A percentile compares a stretch with the other conserved stretches of the same genome.
Evolutionary conservation across 2,888 invertebrate species (phyloP).

Genomic region (Drosophila basisetae): DNA sequence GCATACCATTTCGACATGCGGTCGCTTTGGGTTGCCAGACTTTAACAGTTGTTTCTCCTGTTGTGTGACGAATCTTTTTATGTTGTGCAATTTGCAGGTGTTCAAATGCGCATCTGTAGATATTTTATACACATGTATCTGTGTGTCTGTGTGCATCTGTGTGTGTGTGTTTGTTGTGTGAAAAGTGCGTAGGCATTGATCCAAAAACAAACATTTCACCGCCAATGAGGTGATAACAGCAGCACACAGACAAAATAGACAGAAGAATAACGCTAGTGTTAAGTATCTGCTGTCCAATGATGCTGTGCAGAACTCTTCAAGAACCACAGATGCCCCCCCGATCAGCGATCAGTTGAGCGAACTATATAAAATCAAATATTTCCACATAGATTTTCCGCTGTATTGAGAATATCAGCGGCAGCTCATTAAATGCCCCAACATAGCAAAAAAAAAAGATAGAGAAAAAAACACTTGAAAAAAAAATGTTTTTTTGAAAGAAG

Average conservation of each 20-base stretch:
- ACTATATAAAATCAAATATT: constrained; percentile 78
- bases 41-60: background rate
- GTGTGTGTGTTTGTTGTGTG: constrained; percentile 54
- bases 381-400: constrained; percentile 63
- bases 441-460: background rate
- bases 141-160: constrained; percentile 3
- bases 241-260: constrained; percentile 16
- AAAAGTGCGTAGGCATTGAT: constrained; percentile 70
- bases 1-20: constrained; percentile 61
- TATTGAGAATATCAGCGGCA: constrained; percentile 54
- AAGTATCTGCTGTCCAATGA: constrained; percentile 50
- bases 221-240: constrained; percentile 68
- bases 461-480: background rate
- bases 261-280: constrained; percentile 34
- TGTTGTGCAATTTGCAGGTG: constrained; percentile 80
- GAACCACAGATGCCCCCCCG: background rate
- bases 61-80: constrained; percentile 60
- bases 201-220: constrained; percentile 72
- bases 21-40: constrained; percentile 34
- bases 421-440: constrained; percentile 63
- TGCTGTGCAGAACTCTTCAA: constrained; percentile 59
- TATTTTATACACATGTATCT: constrained; percentile 15
- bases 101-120: constrained; percentile 68
- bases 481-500: background rate
- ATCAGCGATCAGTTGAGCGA: constrained; percentile 48